These are phyloP conservation scores for Montipora capricornis DNA, from an alignment of 64 coral and sea anemone species.

Conservation along the genomic window DNA sequence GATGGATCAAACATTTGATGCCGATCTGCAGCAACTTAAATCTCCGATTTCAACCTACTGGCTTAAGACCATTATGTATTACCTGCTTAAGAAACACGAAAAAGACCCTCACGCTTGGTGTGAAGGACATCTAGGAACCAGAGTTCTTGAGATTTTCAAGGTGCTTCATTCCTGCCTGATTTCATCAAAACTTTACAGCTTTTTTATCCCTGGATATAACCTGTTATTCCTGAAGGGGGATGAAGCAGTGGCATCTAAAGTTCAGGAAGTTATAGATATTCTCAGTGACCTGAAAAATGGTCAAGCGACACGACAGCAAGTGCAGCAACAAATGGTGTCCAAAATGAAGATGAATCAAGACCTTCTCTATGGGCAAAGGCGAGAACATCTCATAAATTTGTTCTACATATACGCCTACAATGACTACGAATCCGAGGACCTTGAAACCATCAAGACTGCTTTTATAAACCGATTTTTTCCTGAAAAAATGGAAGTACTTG, in stretches of 20 bases:
- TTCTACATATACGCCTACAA: not conserved
- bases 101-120: no score
- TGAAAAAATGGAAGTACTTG: not conserved
- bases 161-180: not conserved
- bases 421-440: not conserved
- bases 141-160: no score
- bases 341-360: not conserved
- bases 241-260: not conserved
- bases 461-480: constrained; percentile 12
- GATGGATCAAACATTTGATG: no score
- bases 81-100: no score
- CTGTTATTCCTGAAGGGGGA: not conserved
- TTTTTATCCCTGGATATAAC: not conserved
- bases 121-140: no score
- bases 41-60: no score
- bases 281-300: constrained; percentile 11
- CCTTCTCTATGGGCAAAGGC: not conserved
- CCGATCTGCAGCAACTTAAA: no score
- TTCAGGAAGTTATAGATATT: not conserved
- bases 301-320: not conserved
- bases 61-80: no score
- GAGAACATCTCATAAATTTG: constrained; percentile 8
- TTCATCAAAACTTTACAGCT: constrained; percentile 6
- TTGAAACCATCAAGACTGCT: not conserved
- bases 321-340: not conserved